Percentiles rank a stretch among this genome's conserved stretches.
Conservation (phyloP, 2,113 vertebrate genomes). For the Coregonus clupeaformis region DNA sequence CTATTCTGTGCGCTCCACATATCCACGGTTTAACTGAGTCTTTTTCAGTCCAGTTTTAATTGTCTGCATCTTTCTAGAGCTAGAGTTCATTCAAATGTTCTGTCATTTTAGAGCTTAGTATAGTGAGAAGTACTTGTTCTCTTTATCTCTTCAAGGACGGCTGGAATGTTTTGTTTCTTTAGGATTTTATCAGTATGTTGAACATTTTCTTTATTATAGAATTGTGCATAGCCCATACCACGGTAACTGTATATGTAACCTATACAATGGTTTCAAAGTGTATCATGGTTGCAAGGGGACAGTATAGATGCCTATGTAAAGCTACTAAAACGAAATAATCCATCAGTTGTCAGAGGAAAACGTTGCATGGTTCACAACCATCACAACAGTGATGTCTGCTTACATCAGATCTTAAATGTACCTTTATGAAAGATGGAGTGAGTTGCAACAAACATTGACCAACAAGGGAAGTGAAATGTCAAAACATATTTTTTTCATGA, state of each 20-base stretch:
- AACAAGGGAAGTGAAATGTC: neutral
- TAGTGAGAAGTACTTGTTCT: slow-evolving; percentile 19
- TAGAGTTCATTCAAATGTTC: slow-evolving; percentile 1
- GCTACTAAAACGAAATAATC: neutral
- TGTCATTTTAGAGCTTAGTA: slow-evolving; percentile 31
- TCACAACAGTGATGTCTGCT: neutral
- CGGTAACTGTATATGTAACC: neutral
- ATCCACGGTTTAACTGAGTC: slow-evolving; percentile 37
- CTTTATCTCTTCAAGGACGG: slow-evolving; percentile 6
- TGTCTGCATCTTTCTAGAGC: slow-evolving; percentile 23
- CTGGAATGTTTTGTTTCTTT: neutral
- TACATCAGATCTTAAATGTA: neutral
- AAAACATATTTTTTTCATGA: too few species aligned
- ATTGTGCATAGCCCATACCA: neutral
- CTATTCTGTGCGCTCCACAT: slow-evolving; percentile 46
- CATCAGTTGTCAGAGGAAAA: neutral
- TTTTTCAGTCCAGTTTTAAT: slow-evolving; percentile 25
- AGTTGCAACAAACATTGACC: too few species aligned
- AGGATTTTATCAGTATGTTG: neutral
- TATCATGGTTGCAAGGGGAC: slow-evolving; percentile 1
- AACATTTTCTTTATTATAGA: neutral
- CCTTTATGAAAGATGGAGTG: neutral
- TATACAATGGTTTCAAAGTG: neutral
- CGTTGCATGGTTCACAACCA: slow-evolving; percentile 4
- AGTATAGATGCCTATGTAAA: neutral